Percentiles rank a stretch among this genome's conserved stretches.
phyloP scores from a whole-genome alignment of 2,888 invertebrate genomes.

The Leucozona laternaria region DNA sequence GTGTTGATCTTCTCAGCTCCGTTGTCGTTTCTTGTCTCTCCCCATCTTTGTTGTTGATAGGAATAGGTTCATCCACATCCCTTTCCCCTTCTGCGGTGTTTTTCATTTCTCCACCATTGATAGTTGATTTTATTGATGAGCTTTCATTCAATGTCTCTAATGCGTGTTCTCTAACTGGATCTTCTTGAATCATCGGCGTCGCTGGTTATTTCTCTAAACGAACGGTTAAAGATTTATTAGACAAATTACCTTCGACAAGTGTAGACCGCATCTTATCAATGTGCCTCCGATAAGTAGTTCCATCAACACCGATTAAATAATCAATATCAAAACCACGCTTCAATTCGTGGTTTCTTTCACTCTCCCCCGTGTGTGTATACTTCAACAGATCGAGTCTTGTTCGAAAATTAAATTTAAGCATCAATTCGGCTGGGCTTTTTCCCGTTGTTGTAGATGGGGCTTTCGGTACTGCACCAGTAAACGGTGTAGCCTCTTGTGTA shows the following conservation, averaged over 20 bases:
- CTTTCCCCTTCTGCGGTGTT: background rate
- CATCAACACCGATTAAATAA: constrained; percentile 2
- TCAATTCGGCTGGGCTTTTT: no score
- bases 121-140: background rate
- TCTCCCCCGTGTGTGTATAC: constrained; percentile 5
- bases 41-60: background rate
- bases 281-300: background rate
- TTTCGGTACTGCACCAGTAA: background rate
- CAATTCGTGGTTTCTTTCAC: background rate
- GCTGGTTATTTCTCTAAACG: background rate
- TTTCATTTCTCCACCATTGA: background rate
- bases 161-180: background rate
- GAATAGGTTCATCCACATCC: background rate
- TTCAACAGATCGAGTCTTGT: constrained; percentile 18
- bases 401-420: background rate
- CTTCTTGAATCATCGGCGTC: background rate
- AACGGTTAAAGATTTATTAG: background rate
- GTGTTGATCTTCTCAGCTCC: background rate
- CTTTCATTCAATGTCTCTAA: background rate
- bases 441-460: background rate
- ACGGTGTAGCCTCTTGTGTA: background rate
- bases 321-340: constrained; percentile 13
- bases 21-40: background rate
- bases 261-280: background rate
- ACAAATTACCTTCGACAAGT: background rate